Evolutionary conservation across 2,888 invertebrate species (phyloP), one percentile per base, ranked within the genome.

Genomic region (Drosophila vallismaia): DNA sequence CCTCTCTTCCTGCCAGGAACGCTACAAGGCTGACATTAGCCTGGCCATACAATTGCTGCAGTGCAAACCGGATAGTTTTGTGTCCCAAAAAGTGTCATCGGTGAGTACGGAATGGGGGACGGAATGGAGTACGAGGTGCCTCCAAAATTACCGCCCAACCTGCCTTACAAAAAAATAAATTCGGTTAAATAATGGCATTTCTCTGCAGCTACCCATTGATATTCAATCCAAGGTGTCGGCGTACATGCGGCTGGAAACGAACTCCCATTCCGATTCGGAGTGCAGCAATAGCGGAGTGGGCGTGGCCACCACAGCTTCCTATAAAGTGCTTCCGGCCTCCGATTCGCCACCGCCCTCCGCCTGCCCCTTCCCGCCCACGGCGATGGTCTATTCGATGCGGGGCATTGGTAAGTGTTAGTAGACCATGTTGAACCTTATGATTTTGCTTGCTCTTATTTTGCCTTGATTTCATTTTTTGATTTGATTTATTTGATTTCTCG

Each of bases 41-140:
- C 92, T 97, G 89, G 98, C 98, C 71, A 97, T 98, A 79, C 97
- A 98, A 92, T 93, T 98, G 86, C 93, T 98, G 56, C 98, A 98
- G 91, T 98, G 98, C 92, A 98, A 98, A 90, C 98, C 98, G 77
- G 96, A 97, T 76, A 97, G 97, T 92, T 98, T 98, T 93, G 96
- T 98, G 70, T 95, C 97, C 46, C 98, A 98, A 89, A 97, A 96
- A 92, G 94, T 97, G 87, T 97, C 97, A 90, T 95, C 95, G 92
- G 97, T 97, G 93, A 95, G 95, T 94, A 14, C 52, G 36, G 36
- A 36, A 12, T n/a, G 36, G 36, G n/a, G 1, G n/a, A n/a, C 0
- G n/a, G n/a, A 1, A 5, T 2, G n/a, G 4, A 28, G 19, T 33
- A 33, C 10, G 33, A n/a, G n/a, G 0, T n/a, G n/a, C 33, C 33